Base-by-base conservation (phyloP, 2,888 invertebrate genomes). In the Polietes domitor region DNA sequence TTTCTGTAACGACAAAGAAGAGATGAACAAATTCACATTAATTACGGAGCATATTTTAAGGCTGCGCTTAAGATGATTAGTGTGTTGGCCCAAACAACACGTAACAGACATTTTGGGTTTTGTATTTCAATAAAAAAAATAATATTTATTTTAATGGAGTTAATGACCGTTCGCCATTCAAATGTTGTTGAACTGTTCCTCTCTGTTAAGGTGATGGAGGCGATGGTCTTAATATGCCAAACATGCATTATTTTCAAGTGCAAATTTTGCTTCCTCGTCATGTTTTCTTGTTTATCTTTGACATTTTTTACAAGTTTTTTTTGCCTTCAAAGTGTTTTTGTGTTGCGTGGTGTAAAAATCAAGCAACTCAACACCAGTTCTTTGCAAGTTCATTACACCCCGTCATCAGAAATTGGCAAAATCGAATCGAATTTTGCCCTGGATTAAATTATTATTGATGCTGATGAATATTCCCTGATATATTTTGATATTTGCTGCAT, bases 1-100 rank as follows among this genome's bases (percentile, higher is more conserved):
- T 96, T 98, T 96, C 98, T 98, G 80, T 17, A 85, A 85, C 24
- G 26, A 77, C 21, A 61, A 81, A 50, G n/a, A 21, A 53, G 68
- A 73, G 7, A 61, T 24, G n/a, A n/a, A 12, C 50, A 73, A 24
- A 21, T 24, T 15, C 12, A 37, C 47, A 37, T n/a, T 10, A 53
- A 50, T 53, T 32, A 21, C 19, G 37, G 50, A 71, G 86, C 81
- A 85, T 83, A 85, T 61, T 80, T 80, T 86, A 24, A 55, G 86
- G 83, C 37, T 73, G 10, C n/a, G n/a, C n/a, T n/a, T n/a, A n/a
- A n/a, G n/a, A n/a, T n/a, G n/a, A n/a, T n/a, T n/a, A n/a, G n/a
- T n/a, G n/a, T n/a, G n/a, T n/a, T n/a, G n/a, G n/a, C n/a, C n/a
- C n/a, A n/a, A n/a, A n/a, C n/a, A n/a, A n/a, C n/a, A n/a, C n/a